These are phyloP conservation scores for Coleophora flavipennella DNA, from an alignment of 2,888 invertebrate species.

Conservation along the genomic window DNA sequence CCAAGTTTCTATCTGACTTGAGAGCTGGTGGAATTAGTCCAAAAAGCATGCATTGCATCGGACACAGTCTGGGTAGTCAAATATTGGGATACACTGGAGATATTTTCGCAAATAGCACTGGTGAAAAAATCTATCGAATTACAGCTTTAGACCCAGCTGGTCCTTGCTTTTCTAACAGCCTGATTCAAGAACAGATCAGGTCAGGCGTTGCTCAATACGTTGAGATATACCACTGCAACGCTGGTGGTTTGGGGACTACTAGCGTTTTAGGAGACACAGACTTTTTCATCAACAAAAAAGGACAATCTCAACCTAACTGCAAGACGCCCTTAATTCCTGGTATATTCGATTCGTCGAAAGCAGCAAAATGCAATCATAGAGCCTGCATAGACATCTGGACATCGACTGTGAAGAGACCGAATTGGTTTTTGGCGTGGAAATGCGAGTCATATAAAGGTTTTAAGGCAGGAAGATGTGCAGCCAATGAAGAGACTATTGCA, in stretches of 20 bases:
- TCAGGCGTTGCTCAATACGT: conserved; percentile 72
- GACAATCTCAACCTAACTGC: conserved; percentile 70
- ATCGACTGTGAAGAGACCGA: conserved; percentile 40
- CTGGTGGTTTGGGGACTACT: conserved; percentile 62
- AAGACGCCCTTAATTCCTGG: conserved; percentile 45
- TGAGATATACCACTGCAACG: conserved; percentile 74
- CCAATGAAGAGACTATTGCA: conserved; percentile 37
- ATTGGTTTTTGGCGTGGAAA: conserved; percentile 42
- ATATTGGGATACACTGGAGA: conserved; percentile 50
- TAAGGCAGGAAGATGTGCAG: conserved; percentile 35
- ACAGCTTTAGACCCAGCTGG: conserved; percentile 62
- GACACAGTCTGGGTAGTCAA: conserved; percentile 58
- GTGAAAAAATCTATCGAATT: conserved; percentile 40
- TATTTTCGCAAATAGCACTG: conserved; percentile 34
- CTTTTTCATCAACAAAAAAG: conserved; percentile 74
- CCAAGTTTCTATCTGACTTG: conserved; percentile 35
- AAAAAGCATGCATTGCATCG: conserved; percentile 50
- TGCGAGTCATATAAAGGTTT: conserved; percentile 47
- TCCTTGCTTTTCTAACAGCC: conserved; percentile 53
- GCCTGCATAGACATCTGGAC: conserved; percentile 49
- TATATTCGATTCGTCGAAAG: conserved; percentile 45
- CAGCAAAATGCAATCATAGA: conserved; percentile 55
- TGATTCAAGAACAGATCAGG: conserved; percentile 57
- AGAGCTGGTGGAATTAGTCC: conserved; percentile 37
- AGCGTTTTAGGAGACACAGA: conserved; percentile 69